Conservation (phyloP, 2,113 vertebrate genomes). For the Nycticryphes semicollaris region DNA sequence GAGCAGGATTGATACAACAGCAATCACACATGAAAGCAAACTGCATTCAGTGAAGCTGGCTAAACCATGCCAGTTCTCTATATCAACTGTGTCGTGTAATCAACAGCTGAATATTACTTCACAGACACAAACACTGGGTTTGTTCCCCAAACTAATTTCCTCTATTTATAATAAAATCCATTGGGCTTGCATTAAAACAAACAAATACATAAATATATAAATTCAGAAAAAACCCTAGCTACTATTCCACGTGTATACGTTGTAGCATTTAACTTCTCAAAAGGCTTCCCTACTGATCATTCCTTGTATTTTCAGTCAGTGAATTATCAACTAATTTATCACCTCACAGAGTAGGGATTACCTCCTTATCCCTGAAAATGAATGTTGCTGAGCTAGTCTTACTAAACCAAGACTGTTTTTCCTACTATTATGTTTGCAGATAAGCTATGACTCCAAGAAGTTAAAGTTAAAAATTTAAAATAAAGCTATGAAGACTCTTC, state of each 20-base stretch:
- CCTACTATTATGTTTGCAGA: not conserved
- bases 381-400: conserved; percentile 48
- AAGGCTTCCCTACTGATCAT: not conserved
- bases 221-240: not conserved
- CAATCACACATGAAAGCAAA: not conserved
- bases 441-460: not conserved
- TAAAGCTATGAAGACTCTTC: not conserved
- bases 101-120: not conserved
- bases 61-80: not conserved
- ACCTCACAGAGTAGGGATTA: conserved; percentile 19
- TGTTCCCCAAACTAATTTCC: not conserved
- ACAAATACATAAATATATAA: not conserved
- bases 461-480: not conserved
- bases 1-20: not conserved
- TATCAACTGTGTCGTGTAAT: not conserved
- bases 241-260: not conserved
- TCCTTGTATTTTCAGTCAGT: conserved; percentile 27
- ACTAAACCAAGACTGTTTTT: conserved; percentile 27
- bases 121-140: not conserved
- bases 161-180: not conserved
- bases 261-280: not conserved
- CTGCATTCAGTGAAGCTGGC: not conserved
- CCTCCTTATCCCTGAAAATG: conserved; percentile 50
- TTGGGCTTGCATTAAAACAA: not conserved
- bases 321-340: conserved; percentile 67